A percentile compares a stretch with the other conserved stretches of the same genome.
Evolutionary conservation across 2,888 invertebrate species (phyloP).

Genomic region (Ophion ventricosus): DNA sequence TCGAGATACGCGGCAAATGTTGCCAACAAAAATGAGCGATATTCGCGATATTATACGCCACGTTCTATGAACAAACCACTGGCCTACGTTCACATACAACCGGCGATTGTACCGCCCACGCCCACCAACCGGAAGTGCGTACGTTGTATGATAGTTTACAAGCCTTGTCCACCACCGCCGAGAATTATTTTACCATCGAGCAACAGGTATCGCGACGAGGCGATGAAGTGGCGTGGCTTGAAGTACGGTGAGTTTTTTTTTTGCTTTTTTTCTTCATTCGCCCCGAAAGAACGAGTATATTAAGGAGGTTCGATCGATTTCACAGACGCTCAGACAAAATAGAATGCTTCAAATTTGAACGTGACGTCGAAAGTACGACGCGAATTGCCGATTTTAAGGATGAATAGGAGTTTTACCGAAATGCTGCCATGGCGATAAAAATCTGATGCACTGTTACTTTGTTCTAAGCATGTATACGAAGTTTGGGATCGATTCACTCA

Average conservation of each 20-base stretch:
- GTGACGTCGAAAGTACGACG: background rate
- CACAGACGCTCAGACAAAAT: background rate
- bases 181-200: constrained; percentile 73
- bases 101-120: constrained; percentile 68
- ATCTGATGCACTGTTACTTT: background rate
- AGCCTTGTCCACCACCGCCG: constrained; percentile 76
- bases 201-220: constrained; percentile 74
- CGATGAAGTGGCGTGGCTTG: constrained; percentile 75
- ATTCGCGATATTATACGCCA: constrained; percentile 63
- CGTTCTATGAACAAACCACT: constrained; percentile 71
- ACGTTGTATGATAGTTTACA: constrained; percentile 79
- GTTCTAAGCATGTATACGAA: background rate
- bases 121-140: constrained; percentile 77
- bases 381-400: background rate
- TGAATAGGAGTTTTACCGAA: background rate
- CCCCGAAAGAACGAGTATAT: background rate
- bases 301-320: background rate
- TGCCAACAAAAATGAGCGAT: constrained; percentile 61
- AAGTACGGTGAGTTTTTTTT: constrained; percentile 75
- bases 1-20: constrained; percentile 12
- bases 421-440: too few species aligned
- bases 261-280: constrained; percentile 13
- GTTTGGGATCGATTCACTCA: background rate
- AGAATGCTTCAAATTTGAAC: background rate
- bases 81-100: constrained; percentile 80